Evolutionary conservation across 1,140 invertebrate species (phyloP), one percentile per base, ranked within the genome.

Genomic region (Ephestia elutella): DNA sequence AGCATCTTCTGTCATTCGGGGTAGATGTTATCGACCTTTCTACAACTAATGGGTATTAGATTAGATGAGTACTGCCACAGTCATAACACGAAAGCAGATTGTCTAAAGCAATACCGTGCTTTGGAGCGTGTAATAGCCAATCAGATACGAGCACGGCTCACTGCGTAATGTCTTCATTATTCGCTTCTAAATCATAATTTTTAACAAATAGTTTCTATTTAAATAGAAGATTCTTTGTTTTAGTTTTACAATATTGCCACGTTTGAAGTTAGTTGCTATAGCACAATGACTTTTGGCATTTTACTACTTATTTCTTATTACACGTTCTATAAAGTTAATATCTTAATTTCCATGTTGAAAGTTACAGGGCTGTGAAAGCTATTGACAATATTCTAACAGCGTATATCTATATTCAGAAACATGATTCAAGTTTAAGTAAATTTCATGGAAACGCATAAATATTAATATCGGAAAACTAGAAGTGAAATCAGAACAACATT

Each of bases 71-170:
- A 44, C 3, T 15, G 59, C 54, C 44, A 60, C 48, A 65, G 63
- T 59, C 60, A 59, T 60, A 60, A 66, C 65, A 69, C 59, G 66
- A 74, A 74, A 74, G 69, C 57, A 51, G 57, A 60, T 60, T 62
- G 64, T 59, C 60, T 57, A 63, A 59, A 60, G 56, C 60, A 63
- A 67, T 60, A 25, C 21, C 2, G n/a, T 53, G 50, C 50, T 53
- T 11, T 53, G 50, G 21, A 53, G 50, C 50, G 21, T 53, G 21
- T 25, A 53, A 53, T 53, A 53, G n/a, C 50, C 19, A 53, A 44
- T 44, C 38, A 44, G 38, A 44, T 44, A 10, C 38, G n/a, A 44
- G n/a, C 38, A 44, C n/a, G 38, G 38, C 38, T 44, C 38, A 44
- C 38, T 17, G 38, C n/a, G 13, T 44, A 44, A n/a, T 2, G 38